Evolutionary conservation across 2,888 invertebrate genomes (phyloP).

Genomic region (Melikaiella ostensackeni): DNA sequence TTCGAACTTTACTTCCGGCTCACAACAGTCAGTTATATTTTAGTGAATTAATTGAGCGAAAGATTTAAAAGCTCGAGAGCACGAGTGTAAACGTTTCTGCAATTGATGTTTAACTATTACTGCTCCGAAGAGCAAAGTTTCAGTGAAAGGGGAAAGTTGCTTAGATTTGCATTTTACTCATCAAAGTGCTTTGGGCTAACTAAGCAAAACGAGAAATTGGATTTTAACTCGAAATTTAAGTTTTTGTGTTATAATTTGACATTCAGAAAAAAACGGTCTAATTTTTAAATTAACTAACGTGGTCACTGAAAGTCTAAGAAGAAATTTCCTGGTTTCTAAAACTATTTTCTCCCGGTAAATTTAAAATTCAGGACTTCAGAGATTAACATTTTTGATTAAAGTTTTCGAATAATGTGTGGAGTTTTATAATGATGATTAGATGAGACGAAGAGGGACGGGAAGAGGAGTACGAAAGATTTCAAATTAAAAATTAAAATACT

Average conservation of each 20-base stretch:
- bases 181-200: neutral
- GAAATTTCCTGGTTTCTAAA: too few relatives aligned
- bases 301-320: too few relatives aligned
- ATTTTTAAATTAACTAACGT: neutral
- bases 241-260: neutral
- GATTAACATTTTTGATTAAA: too few relatives aligned
- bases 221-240: neutral
- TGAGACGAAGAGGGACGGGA: too few relatives aligned
- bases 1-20: neutral
- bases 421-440: too few relatives aligned
- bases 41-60: neutral
- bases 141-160: neutral
- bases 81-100: neutral
- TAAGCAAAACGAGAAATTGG: neutral
- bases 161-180: constrained; percentile 3
- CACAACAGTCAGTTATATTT: neutral
- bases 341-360: too few relatives aligned
- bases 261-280: neutral
- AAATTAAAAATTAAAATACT: neutral
- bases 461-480: neutral
- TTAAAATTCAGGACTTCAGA: too few relatives aligned
- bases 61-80: neutral
- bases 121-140: neutral
- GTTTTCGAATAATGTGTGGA: too few relatives aligned
- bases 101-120: neutral